Base-by-base conservation (phyloP, 64 coral and sea anemone species). In the Porites lutea region DNA sequence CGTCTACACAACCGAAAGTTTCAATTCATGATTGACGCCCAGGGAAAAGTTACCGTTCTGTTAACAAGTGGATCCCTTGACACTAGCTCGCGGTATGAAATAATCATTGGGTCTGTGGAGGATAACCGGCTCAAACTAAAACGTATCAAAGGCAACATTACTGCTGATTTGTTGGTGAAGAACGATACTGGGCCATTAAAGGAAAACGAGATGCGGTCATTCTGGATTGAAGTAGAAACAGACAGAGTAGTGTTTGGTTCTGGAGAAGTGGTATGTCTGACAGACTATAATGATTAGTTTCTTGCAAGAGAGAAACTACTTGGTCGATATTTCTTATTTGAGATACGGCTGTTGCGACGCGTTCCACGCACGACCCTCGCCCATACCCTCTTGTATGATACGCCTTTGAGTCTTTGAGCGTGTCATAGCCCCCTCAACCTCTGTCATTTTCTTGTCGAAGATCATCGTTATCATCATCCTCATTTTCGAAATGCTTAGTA, bases 161-260 rank as follows among this genome's bases (percentile, higher is more conserved):
- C 3, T 52, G 73, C 49, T 51, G 47, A 76, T 14, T 2, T 84
- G 81, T 19, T n/a, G 63, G 62, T 10, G 20, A 46, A 8, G 2
- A 69, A 84, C 63, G 20, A 2, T 49, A 68, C n/a, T 21, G 61
- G 14, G 8, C 63, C 48, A 68, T 68, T 69, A 19, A 84, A 51
- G 52, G 62, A 69, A 16, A 69, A 69, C 16, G 81, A 84, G 81
- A 84, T 13, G 46, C 61, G 61, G 2, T 68, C 46, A 21, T 84
- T 84, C 47, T 84, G 81, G 81, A 84, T 84, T 18, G 81, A 84
- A 50, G 59, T 68, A 22, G 61, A 23, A 68, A 69, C 65, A 3
- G 81, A 52, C 3, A 14, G 63, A n/a, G 27, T 84, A 47, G 15
- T 84, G 15, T 68, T 84, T 68, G 81, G 81, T 47, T 84, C 81